Base-by-base conservation (phyloP, 1,140 invertebrate species). In the Drosophila ohnishii region DNA sequence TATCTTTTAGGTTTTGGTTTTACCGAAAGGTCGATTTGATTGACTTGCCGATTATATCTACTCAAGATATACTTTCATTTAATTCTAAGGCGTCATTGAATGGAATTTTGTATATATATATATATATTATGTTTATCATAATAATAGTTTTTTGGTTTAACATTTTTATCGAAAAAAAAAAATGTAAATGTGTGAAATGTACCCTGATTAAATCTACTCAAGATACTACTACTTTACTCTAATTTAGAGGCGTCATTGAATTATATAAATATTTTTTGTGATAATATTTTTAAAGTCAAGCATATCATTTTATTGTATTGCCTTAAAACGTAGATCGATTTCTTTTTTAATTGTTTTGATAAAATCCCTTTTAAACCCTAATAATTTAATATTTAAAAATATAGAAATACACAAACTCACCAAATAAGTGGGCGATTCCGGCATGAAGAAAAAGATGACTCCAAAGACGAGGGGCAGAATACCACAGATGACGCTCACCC, bases 391-490 rank as follows among this genome's bases (percentile, higher is more conserved):
- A 28, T 28, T 28, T 14, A 25, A 14, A 22, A 1, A 13, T 8
- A 14, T 25, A 25, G 25, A 25, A 0, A 47, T 14, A 0, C 6
- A 25, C 1, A 34, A 22, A 74, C 86, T 90, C 75, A 92, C 83
- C 66, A 94, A 91, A 61, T 92, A 95, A 37, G 92, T 93, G 0
- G 95, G 96, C 30, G 96, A 95, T 92, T 97, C 96, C 0, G 96
- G 96, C 94, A 97, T 95, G 70, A 96, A 95, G 63, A 95, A 92
- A 91, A 97, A 96, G 6, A 94, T 91, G 0, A 92, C 60, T 5
- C 94, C 94, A 70, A 96, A 95, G 3, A 97, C 66, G 3, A 96
- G 77, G 1, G 96, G 95, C 8, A 96, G 91, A 1, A 94, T 34
- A 0, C 93, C 94, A 44, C 95, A 96, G 32, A 96, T 91, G 1